Conservation (phyloP, 2,888 invertebrate genomes). For the Torymus texanus region DNA sequence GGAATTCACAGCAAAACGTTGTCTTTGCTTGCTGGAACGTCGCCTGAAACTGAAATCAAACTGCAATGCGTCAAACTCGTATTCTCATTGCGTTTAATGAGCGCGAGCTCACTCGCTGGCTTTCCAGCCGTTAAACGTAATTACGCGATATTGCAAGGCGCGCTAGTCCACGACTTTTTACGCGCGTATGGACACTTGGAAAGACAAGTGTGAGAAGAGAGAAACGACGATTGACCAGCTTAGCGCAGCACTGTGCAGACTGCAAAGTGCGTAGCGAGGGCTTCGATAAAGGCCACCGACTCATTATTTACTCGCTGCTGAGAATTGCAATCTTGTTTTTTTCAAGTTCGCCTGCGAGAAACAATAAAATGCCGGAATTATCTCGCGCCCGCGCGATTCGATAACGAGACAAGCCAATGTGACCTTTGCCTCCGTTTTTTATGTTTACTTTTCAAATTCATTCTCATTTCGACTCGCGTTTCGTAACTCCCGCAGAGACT, state of each 20-base stretch:
- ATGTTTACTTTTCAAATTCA: conserved; percentile 25
- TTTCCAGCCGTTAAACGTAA: background rate
- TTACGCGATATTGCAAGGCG: background rate
- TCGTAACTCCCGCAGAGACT: conserved; percentile 11
- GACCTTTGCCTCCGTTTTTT: conserved; percentile 45
- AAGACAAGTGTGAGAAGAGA: background rate
- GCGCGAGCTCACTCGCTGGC: too few species aligned
- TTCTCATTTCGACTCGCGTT: conserved; percentile 9
- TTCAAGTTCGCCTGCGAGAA: conserved; percentile 38
- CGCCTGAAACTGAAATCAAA: too few species aligned
- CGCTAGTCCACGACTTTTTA: background rate
- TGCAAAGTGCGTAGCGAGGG: conserved; percentile 49
- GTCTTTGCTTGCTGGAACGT: too few species aligned
- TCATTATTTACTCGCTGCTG: conserved; percentile 51
- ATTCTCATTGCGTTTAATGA: too few species aligned
- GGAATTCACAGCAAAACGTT: too few species aligned
- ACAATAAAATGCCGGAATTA: conserved; percentile 29
- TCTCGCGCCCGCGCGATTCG: background rate
- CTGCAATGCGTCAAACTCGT: too few species aligned
- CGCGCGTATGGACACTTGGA: background rate
- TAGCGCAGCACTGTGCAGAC: conserved; percentile 26
- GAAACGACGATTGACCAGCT: conserved; percentile 12
- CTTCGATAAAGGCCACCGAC: conserved; percentile 54
- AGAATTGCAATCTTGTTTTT: conserved; percentile 41
- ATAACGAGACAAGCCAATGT: conserved; percentile 34